Evolutionary conservation across 2,113 vertebrate genomes (phyloP).

Genomic region (Entomyzon cyanotis): DNA sequence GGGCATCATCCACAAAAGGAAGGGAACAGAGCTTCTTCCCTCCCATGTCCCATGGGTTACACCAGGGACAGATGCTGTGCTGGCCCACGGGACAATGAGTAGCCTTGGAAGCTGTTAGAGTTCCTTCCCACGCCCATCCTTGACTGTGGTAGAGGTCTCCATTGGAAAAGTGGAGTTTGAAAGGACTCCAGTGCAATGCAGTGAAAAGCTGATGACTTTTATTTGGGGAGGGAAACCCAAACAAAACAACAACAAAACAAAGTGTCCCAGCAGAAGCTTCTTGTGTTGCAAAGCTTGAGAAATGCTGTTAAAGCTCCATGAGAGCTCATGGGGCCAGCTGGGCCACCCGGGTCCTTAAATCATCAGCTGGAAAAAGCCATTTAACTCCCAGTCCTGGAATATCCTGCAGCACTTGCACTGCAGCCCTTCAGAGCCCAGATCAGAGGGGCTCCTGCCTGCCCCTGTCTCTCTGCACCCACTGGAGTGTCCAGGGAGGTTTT

Average conservation of each 20-base stretch:
- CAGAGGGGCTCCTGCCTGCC: accelerated
- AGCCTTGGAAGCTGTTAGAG: not conserved
- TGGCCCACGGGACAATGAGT: accelerated
- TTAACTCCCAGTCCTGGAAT: not conserved
- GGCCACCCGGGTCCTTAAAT: not conserved
- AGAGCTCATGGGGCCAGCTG: not conserved
- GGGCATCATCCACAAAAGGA: not conserved
- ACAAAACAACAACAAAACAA: not conserved
- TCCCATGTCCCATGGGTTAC: accelerated
- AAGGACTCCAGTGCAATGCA: not conserved
- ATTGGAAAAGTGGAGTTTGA: not conserved
- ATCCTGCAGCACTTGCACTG: accelerated
- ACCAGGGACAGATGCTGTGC: accelerated
- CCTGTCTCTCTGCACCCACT: accelerated
- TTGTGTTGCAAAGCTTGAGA: not conserved
- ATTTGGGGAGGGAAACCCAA: accelerated
- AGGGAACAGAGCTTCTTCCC: not conserved
- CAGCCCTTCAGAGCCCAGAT: accelerated
- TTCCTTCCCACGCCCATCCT: not conserved
- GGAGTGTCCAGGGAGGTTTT: not conserved
- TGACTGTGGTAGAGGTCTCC: not conserved
- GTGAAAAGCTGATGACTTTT: not conserved
- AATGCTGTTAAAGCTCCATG: accelerated
- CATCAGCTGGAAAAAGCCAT: not conserved
- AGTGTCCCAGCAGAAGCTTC: not conserved